Percentiles rank a stretch among this genome's conserved stretches.
Evolutionary conservation across 2,888 invertebrate genomes (phyloP).

Genomic region (Monochamus alternatus): DNA sequence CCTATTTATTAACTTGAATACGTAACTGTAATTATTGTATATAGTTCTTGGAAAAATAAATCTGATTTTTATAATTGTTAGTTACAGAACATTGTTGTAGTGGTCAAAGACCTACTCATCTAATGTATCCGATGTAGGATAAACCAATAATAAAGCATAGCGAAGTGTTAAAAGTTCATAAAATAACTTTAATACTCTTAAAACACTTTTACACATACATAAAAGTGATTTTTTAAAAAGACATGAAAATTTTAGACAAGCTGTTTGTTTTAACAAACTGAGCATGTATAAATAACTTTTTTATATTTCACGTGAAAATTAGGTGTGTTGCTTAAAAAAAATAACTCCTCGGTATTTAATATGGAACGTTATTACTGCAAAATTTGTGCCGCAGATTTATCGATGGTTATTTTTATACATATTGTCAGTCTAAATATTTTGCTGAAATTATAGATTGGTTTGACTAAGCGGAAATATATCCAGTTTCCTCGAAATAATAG

Average conservation of each 20-base stretch:
- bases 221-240: conserved; percentile 27
- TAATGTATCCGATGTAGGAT: not conserved
- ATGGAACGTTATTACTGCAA: conserved; percentile 33
- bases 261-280: conserved; percentile 32
- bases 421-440: conserved; percentile 33
- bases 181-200: conserved; percentile 19
- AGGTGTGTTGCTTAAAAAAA: conserved; percentile 30
- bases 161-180: conserved; percentile 17
- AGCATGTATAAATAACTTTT: conserved; percentile 31
- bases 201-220: conserved; percentile 26
- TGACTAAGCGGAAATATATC: conserved; percentile 23
- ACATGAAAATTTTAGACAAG: conserved; percentile 33
- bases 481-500: not conserved
- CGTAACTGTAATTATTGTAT: too few relatives aligned
- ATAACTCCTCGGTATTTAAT: conserved; percentile 30
- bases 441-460: conserved; percentile 24
- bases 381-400: conserved; percentile 33
- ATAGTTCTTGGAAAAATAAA: too few relatives aligned
- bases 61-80: too few relatives aligned
- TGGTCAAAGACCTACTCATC: not conserved
- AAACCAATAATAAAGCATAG: not conserved
- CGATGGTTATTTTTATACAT: conserved; percentile 35
- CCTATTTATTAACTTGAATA: not conserved
- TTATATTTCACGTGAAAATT: conserved; percentile 34
- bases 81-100: not conserved